Percentiles rank a stretch among this genome's conserved stretches.
Conservation (phyloP, 92 coral and sea anemone genomes). For the Micromussa lordhowensis region DNA sequence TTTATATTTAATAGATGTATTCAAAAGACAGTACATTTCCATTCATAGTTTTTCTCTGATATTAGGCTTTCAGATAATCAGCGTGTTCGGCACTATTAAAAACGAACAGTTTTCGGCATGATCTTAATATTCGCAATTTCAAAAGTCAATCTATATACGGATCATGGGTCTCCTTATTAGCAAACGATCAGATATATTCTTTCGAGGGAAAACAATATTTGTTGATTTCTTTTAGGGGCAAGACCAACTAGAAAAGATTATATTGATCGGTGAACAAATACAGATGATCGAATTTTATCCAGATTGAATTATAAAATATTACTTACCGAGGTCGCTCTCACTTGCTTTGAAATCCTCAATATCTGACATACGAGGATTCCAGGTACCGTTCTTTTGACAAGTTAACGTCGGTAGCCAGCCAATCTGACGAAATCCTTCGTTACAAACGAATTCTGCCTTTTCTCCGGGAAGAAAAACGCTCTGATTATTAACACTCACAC, state of each 20-base stretch:
- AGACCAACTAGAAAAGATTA: background rate
- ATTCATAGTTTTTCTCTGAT: background rate
- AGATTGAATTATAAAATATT: background rate
- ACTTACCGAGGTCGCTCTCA: constrained; percentile 3
- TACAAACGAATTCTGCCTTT: constrained; percentile 47
- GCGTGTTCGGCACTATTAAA: background rate
- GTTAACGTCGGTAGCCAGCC: constrained; percentile 34
- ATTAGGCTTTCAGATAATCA: background rate
- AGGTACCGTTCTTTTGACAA: constrained; percentile 18
- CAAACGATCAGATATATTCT: background rate
- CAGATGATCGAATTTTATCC: background rate
- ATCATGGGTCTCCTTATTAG: background rate
- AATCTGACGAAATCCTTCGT: constrained; percentile 29
- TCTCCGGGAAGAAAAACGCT: constrained; percentile 44
- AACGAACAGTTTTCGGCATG: background rate
- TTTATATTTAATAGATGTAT: background rate
- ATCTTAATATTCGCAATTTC: background rate
- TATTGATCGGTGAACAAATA: background rate
- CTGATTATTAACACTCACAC: background rate
- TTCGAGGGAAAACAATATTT: background rate
- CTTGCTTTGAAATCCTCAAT: constrained; percentile 15
- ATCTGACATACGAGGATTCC: constrained; percentile 2
- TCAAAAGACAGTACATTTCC: background rate
- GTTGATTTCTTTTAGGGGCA: background rate
- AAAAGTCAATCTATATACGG: background rate